Evolutionary conservation across 2,888 invertebrate genomes (phyloP), one percentile per base, ranked within the genome.

Genomic region (Junonia oenone): DNA sequence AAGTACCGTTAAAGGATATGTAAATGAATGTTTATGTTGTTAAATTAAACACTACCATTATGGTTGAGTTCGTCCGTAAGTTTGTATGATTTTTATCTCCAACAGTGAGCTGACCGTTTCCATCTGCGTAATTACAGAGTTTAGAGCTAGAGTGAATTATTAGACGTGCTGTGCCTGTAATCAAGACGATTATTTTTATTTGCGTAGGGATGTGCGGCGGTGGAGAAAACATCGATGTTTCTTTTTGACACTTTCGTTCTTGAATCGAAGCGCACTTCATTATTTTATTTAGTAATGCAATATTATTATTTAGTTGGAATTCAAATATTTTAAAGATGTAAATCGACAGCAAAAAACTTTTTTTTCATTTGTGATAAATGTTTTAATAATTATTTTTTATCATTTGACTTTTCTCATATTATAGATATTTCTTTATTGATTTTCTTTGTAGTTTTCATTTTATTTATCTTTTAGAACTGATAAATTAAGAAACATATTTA

Each of bases 81-180:
- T 43, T 22, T 45, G 48, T 51, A 48, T 48, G 86, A 86, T 88
- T 86, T 83, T 79, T 85, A 88, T 88, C 88, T 84, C 82, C 81
- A 87, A 85, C 87, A 81, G 83, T 82, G 80, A 83, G 84, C 86
- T 83, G 84, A 38, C 11, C 83, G 76, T 80, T 83, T 82, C 85
- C 80, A 82, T 81, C 79, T 78, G 64, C 78, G 81, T 90, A 90
- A 90, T 89, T 87, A 90, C 83, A 83, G 82, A 88, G 83, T 87
- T 89, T 87, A 86, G 81, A 72, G 71, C 74, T 78, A 75, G 78
- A 87, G 86, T 88, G 88, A 90, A 89, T 88, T 88, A 90, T 89
- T 88, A 88, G 82, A 81, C 76, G 75, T 76, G 77, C 73, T 75
- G 76, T 75, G 73, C 76, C 76, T 75, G 85, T 84, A 86, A 89